A percentile compares a stretch with the other conserved stretches of the same genome.
Conservation (phyloP, 2,113 vertebrate genomes). For the Chamaea fasciata region DNA sequence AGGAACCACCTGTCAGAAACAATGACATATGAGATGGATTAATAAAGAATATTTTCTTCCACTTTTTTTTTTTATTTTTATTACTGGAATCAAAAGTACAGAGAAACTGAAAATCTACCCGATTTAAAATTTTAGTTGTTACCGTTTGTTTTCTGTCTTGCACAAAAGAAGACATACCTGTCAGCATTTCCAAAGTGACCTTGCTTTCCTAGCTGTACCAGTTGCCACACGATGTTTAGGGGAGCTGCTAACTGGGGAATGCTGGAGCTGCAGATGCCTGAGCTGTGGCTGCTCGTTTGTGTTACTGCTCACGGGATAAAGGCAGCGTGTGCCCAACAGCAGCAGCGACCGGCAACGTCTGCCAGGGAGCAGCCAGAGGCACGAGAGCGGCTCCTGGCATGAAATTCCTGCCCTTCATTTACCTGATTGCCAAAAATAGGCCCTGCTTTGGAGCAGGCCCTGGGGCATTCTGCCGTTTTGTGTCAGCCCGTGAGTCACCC, state of each 20-base stretch:
- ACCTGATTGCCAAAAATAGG: accelerated
- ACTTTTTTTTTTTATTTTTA: background rate
- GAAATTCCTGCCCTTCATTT: background rate
- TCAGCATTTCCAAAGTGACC: background rate
- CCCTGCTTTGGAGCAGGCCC: no score
- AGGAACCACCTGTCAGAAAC: background rate
- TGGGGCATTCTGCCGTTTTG: accelerated
- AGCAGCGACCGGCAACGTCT: background rate
- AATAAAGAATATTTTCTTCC: background rate
- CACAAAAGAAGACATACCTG: background rate
- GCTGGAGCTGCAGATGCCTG: background rate
- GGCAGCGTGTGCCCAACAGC: background rate
- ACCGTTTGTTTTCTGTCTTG: background rate
- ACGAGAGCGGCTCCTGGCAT: background rate
- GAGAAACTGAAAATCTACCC: background rate
- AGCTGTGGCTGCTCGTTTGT: background rate
- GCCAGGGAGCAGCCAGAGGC: background rate
- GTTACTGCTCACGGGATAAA: background rate
- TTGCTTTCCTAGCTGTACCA: background rate
- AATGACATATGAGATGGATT: accelerated
- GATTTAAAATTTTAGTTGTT: background rate
- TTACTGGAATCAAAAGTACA: background rate
- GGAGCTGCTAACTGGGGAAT: no score
- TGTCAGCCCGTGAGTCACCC: no score
- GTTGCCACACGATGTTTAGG: background rate